Evolutionary conservation across 2,888 invertebrate species (phyloP), one percentile per base, ranked within the genome.

Genomic region (Latheticus oryzae): DNA sequence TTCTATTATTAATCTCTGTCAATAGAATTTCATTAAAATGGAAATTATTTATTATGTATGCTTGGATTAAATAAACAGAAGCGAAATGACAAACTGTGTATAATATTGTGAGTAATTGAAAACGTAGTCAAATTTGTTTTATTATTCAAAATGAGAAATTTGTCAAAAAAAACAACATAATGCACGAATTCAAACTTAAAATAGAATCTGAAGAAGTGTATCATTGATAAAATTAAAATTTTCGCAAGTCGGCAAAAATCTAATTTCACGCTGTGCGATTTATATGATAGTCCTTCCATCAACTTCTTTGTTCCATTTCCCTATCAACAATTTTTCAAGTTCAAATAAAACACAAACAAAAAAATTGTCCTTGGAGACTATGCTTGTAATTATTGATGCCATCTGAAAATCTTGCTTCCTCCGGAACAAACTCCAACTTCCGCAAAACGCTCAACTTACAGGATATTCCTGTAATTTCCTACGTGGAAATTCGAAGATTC

Each of bases 331-430:
- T 58, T 52, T 38, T 52, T 58, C 58, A 51, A n/a, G 9, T 28
- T 9, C 28, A 28, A 12, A 28, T 43, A 23, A 16, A 16, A 42
- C 45, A 51, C 53, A 50, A 45, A 59, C 50, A 62, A 57, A 62
- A 62, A 52, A 35, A 28, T 23, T 5, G 12, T 58, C 60, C 58
- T 45, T 35, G 12, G 58, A 50, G 58, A 60, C 26, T 21, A 12
- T 28, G 43, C 21, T 28, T 35, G 48, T 63, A 63, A 63, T 63
- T 59, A 61, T 63, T 63, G 61, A 63, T 61, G 60, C 50, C 50
- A 50, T 56, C 60, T 59, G 51, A 58, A 61, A 63, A 59, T 60
- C 50, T 60, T 24, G 35, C 58, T 56, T 60, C 60, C 56, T 5
- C 48, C 55, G 55, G 56, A 56, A 58, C 38, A 24, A 9, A 37